Base-by-base conservation (phyloP, 2,113 vertebrate species). In the Oreochromis niloticus region DNA sequence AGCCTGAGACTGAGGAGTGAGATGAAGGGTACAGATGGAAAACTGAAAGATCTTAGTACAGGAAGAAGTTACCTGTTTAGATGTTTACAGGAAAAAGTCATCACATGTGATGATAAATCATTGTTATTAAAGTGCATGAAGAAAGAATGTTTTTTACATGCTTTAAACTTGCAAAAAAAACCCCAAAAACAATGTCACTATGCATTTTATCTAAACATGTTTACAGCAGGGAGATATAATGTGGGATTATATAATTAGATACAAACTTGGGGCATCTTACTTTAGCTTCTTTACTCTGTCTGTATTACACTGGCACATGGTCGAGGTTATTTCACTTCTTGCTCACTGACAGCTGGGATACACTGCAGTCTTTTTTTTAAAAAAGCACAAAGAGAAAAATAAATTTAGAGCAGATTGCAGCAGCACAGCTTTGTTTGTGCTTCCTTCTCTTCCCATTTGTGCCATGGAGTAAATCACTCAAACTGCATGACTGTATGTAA, bases 1-100 rank as follows among this genome's bases (percentile, higher is more conserved):
- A 92, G 34, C 73, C 63, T 41, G 36, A 66, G 8, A 39, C 5
- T 14, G 27, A 90, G 81, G 82, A 88, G 86, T 89, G 86, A 91
- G 46, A 30, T 24, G 13, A 36, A 30, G 36, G 6, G 19, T 10
- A 19, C 13, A 24, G 10, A 56, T 11, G 7, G 17, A 52, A 78
- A 41, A 59, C 48, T 9, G 13, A 48, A 27, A 12, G 63, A 27
- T 16, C 9, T 78, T n/a, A 75, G 34, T 24, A 59, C 41, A 9
- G 27, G n/a, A 30, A 30, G 17, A 71, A 17, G 22, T 13, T 56
- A 61, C 12, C 9, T n/a, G 46, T 57, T 87, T 59, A 46, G 48
- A 54, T 36, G 48, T 50, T 50, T 50, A 19, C 1, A 22, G 11
- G 34, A 68, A 66, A 13, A 39, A 68, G 8, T 39, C 11, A 8